These are phyloP conservation scores for Tanytarsus gracilentus DNA, from an alignment of 2,888 invertebrate genomes.

Conservation along the genomic window DNA sequence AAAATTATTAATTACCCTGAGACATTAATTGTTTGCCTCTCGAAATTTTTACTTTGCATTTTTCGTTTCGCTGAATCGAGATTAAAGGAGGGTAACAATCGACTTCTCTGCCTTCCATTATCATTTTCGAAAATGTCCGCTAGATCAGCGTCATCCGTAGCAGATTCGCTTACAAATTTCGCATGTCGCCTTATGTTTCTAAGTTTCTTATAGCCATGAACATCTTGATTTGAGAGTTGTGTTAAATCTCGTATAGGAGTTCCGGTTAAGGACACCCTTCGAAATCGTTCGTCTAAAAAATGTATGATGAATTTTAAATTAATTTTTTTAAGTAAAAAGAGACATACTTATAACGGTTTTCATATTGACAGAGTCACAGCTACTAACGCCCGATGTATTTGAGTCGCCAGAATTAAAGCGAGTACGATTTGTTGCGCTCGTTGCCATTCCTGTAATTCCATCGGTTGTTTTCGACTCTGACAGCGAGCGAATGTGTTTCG, in stretches of 20 bases:
- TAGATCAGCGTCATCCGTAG: constrained; percentile 45
- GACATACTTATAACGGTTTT: constrained; percentile 44
- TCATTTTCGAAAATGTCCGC: constrained; percentile 45
- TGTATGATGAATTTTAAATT: constrained; percentile 74
- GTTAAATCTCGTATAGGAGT: constrained; percentile 37
- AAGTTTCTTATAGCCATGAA: constrained; percentile 65
- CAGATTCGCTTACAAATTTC: constrained; percentile 56
- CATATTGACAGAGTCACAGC: constrained; percentile 64
- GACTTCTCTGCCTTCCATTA: neutral
- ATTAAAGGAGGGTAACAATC: constrained; percentile 27
- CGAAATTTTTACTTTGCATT: constrained; percentile 40
- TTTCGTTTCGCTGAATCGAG: constrained; percentile 38
- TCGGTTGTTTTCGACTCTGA: constrained; percentile 63
- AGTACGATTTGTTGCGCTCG: constrained; percentile 38
- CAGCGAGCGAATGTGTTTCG: constrained; percentile 53
- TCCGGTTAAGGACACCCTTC: constrained; percentile 37
- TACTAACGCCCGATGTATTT: constrained; percentile 73
- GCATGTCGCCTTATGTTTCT: constrained; percentile 58
- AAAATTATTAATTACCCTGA: constrained; percentile 23
- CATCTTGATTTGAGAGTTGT: constrained; percentile 62
- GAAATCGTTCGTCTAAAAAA: constrained; percentile 40
- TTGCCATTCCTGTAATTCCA: constrained; percentile 35
- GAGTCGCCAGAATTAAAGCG: constrained; percentile 59
- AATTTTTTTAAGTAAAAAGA: constrained; percentile 52
- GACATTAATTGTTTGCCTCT: constrained; percentile 36